Base-by-base conservation (phyloP, 2,113 vertebrate species). In the Halcyon senegalensis region DNA sequence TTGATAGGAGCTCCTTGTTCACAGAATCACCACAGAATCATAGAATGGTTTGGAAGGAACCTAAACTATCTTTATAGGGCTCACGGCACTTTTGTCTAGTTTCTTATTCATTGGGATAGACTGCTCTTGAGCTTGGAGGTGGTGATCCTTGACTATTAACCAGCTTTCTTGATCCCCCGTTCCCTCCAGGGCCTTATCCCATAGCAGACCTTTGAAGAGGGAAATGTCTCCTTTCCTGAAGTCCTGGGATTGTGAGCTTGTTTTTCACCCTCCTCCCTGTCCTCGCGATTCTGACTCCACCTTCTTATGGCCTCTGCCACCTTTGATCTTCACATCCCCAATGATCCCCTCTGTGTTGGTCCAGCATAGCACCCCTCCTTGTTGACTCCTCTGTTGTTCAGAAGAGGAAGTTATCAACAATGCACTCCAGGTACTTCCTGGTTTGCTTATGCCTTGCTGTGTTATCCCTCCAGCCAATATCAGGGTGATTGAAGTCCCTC, bases 311-410 rank as follows among this genome's bases (percentile, higher is more conserved):
- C 43, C 6, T 48, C 48, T 77, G 33, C 19, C 4, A 17, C 41
- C 66, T 70, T 74, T 55, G 17, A 74, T 11, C 5, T 84, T 60
- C 21, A n/a, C 39, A 74, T 15, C 7, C n/a, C 30, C 43, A 50
- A 10, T 0, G 0, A 69, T n/a, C 4, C 5, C 11, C 4, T 41
- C 14, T 1, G 1, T 27, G 5, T 6, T 46, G 39, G 23, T 68
- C 37, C 19, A 63, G 58, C 23, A 72, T 30, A 35, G 28, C 27
- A 44, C 21, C 21, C 27, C 64, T 62, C 27, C 17, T n/a, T 70
- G 11, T 62, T 46, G 33, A 7, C 9, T 55, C 18, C n/a, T 80
- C 48, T 64, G 4, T 41, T 39, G 30, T 28, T 55, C 18, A 23
- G 58, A 72, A 33, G 27, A 56, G 5, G 19, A 56, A 80, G 7